Conservation (phyloP, 2,113 vertebrate species). For the Pipa parva region DNA sequence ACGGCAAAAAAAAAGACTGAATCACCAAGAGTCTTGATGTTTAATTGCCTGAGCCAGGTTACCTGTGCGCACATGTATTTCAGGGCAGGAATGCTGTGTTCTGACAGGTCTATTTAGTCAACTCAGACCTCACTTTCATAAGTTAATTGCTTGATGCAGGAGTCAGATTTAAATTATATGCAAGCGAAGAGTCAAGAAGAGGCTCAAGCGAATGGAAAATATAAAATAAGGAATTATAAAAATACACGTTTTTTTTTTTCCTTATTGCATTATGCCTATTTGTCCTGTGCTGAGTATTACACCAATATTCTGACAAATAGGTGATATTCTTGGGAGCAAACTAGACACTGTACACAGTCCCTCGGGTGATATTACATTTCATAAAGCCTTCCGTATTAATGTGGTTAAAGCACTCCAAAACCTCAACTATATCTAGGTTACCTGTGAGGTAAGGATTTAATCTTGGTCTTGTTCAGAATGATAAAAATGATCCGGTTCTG, state of each 20-base stretch:
- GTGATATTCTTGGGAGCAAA: no score
- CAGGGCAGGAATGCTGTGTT: slow-evolving; percentile 37
- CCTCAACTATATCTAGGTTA: no score
- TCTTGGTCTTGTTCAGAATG: no score
- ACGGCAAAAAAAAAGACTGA: slow-evolving; percentile 45
- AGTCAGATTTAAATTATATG: slow-evolving; percentile 20
- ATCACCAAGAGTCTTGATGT: slow-evolving; percentile 62
- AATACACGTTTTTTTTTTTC: no score
- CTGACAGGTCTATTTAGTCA: slow-evolving; percentile 70
- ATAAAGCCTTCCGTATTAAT: no score
- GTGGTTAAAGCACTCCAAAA: background rate
- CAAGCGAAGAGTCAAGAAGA: slow-evolving; percentile 9
- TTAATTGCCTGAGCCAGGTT: slow-evolving; percentile 68
- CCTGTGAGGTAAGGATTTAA: no score
- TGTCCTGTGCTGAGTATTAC: background rate
- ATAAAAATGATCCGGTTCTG: no score
- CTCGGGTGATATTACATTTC: no score
- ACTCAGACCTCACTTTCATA: slow-evolving; percentile 38
- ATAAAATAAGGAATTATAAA: background rate
- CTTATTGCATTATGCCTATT: background rate
- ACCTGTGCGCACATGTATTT: slow-evolving; percentile 52
- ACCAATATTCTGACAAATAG: no score
- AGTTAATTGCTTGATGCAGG: slow-evolving; percentile 40
- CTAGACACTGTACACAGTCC: no score
- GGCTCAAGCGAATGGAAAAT: slow-evolving; percentile 1